phyloP scores from a whole-genome alignment of 2,113 vertebrate genomes.

The Grammomys dolichurus region DNA sequence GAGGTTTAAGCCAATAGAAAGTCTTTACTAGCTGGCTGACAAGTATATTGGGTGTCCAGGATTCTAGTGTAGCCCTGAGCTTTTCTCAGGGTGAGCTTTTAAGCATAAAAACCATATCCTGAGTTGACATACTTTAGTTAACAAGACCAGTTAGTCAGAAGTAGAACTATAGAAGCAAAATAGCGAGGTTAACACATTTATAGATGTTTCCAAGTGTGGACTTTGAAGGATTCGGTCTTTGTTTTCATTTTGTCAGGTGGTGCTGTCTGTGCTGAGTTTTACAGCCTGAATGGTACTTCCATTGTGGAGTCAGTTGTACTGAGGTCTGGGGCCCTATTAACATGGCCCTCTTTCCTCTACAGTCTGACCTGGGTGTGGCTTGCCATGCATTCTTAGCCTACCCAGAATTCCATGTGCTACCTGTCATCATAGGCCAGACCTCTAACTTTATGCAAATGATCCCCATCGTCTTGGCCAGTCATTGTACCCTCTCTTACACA shows the following conservation, averaged over 20 bases:
- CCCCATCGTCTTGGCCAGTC: neutral
- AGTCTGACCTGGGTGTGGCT: neutral
- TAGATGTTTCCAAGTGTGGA: neutral
- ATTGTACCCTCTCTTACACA: neutral
- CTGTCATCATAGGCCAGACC: neutral
- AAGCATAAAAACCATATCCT: neutral
- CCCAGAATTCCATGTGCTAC: neutral
- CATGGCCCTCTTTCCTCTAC: neutral
- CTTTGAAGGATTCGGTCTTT: neutral
- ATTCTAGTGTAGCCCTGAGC: neutral
- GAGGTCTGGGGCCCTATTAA: neutral
- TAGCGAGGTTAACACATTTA: neutral
- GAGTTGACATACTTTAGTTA: neutral
- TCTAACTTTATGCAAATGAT: neutral
- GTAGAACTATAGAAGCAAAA: neutral
- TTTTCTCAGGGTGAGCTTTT: neutral
- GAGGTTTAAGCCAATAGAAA: neutral
- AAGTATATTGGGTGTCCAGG: rapidly evolving
- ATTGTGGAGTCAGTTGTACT: neutral
- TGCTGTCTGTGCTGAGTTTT: neutral
- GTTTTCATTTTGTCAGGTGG: neutral
- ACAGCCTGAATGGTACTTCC: neutral
- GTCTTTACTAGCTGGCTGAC: no score
- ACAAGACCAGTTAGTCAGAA: no score
- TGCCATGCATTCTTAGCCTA: neutral